Conservation (phyloP, 2,113 vertebrate species). For the Chamaetylas fuelleborni region DNA sequence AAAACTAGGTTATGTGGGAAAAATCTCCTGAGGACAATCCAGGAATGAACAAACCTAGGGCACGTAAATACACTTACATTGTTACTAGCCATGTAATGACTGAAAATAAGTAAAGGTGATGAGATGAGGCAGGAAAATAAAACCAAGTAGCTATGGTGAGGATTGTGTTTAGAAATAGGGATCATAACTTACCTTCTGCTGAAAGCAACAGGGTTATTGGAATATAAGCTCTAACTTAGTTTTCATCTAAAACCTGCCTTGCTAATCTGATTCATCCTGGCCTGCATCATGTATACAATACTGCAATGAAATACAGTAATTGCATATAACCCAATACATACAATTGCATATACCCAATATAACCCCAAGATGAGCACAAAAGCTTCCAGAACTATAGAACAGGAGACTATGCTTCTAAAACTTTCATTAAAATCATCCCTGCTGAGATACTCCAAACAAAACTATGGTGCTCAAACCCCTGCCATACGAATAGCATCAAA, state of each 20-base stretch:
- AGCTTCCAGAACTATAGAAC: neutral
- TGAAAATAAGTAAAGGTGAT: neutral
- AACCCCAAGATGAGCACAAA: neutral
- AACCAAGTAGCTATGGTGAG: neutral
- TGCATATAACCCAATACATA: neutral
- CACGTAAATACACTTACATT: neutral
- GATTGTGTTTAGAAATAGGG: neutral
- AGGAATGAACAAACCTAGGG: neutral
- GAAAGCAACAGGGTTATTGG: neutral
- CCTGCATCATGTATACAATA: neutral
- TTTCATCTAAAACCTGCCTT: neutral
- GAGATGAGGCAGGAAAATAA: constrained; percentile 10
- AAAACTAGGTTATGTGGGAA: neutral
- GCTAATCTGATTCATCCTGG: neutral
- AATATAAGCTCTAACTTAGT: neutral
- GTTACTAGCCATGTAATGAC: neutral
- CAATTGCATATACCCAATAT: no score
- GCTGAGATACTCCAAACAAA: neutral
- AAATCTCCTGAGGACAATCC: neutral
- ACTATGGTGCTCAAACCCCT: neutral
- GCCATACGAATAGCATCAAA: neutral
- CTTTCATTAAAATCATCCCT: neutral
- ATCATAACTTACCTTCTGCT: neutral
- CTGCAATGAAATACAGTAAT: neutral
- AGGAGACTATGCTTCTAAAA: neutral